Evolutionary conservation across 2,113 vertebrate species (phyloP).

Genomic region (Natator depressus): DNA sequence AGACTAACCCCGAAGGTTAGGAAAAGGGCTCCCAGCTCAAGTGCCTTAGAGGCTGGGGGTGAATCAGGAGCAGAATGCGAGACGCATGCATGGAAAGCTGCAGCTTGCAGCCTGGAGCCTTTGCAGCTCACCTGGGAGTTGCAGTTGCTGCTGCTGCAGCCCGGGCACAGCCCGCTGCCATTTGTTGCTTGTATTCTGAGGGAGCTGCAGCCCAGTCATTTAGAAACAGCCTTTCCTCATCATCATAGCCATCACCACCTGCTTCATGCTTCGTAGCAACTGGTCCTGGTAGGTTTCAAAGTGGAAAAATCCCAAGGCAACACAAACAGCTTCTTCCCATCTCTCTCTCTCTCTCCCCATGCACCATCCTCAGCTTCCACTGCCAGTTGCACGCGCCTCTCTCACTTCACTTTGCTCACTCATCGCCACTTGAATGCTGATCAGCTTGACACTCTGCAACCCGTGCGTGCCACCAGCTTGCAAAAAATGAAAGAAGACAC

Average conservation of each 20-base stretch:
- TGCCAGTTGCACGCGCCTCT: slow-evolving; percentile 6
- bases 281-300: neutral
- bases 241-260: neutral
- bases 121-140: slow-evolving; percentile 45
- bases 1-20: neutral
- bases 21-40: neutral
- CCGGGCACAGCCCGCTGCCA: slow-evolving; percentile 28
- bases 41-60: neutral
- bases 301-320: slow-evolving; percentile 44
- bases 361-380: neutral
- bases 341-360: slow-evolving; percentile 61
- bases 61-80: neutral
- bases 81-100: neutral
- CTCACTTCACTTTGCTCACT: neutral
- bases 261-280: slow-evolving; percentile 18
- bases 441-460: neutral
- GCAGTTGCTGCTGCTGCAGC: neutral
- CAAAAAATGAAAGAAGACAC: neutral
- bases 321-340: neutral
- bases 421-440: slow-evolving; percentile 5
- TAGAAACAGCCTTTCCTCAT: neutral
- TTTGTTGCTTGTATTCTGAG: slow-evolving; percentile 20
- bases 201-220: neutral
- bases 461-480: neutral
- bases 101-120: neutral